Percentiles rank a stretch among this genome's conserved stretches.
Conservation (phyloP, 2,113 vertebrate species). For the Helogale parvula region DNA sequence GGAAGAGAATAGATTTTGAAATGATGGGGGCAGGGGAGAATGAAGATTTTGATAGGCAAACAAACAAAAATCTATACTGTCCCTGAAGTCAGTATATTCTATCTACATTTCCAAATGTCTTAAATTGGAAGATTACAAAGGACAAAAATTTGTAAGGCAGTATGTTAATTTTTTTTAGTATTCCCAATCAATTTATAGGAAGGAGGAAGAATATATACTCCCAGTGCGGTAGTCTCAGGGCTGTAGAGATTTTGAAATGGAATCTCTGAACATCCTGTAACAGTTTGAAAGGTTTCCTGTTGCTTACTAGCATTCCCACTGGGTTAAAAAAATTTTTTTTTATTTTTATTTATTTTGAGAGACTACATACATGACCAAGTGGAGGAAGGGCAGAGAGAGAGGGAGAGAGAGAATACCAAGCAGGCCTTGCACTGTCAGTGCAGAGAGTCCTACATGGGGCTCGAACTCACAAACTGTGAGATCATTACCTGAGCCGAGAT, state of each 20-base stretch:
- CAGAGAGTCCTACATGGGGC: no score
- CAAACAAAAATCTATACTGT: not conserved
- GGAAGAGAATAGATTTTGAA: not conserved
- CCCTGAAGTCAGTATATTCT: not conserved
- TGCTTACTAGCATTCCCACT: not conserved
- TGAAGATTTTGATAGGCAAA: not conserved
- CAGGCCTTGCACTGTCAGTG: no score
- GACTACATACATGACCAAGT: no score
- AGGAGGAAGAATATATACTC: not conserved
- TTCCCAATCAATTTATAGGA: not conserved
- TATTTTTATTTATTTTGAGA: no score
- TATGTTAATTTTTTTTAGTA: not conserved
- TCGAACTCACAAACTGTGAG: no score
- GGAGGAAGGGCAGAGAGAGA: no score
- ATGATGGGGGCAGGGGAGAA: not conserved
- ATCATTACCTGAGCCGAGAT: no score
- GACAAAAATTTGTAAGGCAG: not conserved
- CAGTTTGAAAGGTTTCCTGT: not conserved
- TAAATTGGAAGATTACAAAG: not conserved
- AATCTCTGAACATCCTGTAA: slow-evolving; percentile 24
- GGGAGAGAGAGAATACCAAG: no score
- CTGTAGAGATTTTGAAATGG: not conserved
- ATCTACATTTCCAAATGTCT: slow-evolving; percentile 19
- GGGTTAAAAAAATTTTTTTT: not conserved
- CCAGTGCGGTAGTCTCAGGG: not conserved